These are phyloP conservation scores for Ranitomeya variabilis DNA, from an alignment of 2,113 vertebrate species.

Conservation along the genomic window DNA sequence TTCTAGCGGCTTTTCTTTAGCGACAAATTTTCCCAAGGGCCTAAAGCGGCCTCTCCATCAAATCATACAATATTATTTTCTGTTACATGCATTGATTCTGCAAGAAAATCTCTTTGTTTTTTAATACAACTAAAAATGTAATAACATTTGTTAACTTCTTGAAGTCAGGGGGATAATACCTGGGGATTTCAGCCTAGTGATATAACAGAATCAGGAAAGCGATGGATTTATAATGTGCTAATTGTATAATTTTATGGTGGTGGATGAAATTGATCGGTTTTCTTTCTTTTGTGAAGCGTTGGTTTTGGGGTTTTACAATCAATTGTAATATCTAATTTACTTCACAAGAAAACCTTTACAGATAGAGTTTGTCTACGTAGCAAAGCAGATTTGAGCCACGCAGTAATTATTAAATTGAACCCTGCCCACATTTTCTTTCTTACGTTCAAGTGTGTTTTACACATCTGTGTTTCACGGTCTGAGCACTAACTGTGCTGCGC, in stretches of 20 bases:
- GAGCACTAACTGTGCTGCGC: too few species aligned
- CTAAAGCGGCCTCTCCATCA: constrained; percentile 15
- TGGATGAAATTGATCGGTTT: constrained; percentile 23
- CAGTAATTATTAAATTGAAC: background rate
- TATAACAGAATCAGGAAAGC: background rate
- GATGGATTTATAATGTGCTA: background rate
- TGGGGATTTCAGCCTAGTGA: background rate
- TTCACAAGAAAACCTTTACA: too few species aligned
- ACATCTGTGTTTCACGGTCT: too few species aligned
- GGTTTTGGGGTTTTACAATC: background rate
- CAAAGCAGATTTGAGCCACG: background rate
- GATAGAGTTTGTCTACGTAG: background rate
- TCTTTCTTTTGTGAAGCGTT: background rate
- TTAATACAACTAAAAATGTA: constrained; percentile 26
- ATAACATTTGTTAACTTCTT: constrained; percentile 40
- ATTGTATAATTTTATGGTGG: constrained; percentile 16
- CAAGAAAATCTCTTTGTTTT: background rate
- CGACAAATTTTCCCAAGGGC: constrained; percentile 31
- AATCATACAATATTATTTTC: constrained; percentile 44
- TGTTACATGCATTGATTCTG: constrained; percentile 39
- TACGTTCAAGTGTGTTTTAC: background rate
- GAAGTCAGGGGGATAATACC: background rate
- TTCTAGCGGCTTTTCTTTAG: constrained; percentile 18
- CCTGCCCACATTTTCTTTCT: background rate
- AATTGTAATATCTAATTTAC: background rate